Conservation (phyloP, 2,113 vertebrate genomes). For the Pardalotus punctatus region DNA sequence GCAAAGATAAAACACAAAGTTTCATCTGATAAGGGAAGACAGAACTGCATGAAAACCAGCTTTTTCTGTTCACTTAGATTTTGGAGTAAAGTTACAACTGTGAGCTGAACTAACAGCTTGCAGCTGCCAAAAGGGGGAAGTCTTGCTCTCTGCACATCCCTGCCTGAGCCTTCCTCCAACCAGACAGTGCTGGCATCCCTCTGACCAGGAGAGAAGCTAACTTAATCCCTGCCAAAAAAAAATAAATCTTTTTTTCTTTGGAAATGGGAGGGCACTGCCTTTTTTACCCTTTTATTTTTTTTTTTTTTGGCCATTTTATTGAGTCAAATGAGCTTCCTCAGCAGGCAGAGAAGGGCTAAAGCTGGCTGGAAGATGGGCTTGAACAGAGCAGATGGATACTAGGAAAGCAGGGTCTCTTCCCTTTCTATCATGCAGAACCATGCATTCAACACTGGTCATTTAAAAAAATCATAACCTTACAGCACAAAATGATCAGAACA, state of each 20-base stretch:
- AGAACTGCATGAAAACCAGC: not conserved
- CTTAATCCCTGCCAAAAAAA: not conserved
- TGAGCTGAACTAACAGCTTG: not conserved
- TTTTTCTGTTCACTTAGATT: not conserved
- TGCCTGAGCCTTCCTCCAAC: not conserved
- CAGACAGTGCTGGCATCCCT: not conserved
- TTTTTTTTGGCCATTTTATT: not conserved
- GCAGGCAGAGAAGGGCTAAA: not conserved
- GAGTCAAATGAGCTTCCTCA: fast-evolving
- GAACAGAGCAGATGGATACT: not conserved
- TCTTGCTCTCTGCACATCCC: constrained; percentile 12
- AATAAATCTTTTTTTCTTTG: not conserved
- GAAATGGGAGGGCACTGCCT: not conserved
- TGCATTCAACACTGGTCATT: not conserved
- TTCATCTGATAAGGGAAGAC: not conserved
- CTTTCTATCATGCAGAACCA: not conserved
- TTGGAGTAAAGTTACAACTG: not conserved
- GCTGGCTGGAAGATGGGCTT: not conserved
- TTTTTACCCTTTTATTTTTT: not conserved
- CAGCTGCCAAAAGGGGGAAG: constrained; percentile 48
- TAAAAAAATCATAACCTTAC: not conserved
- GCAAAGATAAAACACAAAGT: not conserved
- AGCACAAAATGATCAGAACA: not conserved
- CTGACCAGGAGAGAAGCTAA: not conserved
- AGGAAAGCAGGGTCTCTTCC: not conserved